Evolutionary conservation across 2,113 vertebrate species (phyloP), one percentile per base, ranked within the genome.

Genomic region (Mustelus asterias): DNA sequence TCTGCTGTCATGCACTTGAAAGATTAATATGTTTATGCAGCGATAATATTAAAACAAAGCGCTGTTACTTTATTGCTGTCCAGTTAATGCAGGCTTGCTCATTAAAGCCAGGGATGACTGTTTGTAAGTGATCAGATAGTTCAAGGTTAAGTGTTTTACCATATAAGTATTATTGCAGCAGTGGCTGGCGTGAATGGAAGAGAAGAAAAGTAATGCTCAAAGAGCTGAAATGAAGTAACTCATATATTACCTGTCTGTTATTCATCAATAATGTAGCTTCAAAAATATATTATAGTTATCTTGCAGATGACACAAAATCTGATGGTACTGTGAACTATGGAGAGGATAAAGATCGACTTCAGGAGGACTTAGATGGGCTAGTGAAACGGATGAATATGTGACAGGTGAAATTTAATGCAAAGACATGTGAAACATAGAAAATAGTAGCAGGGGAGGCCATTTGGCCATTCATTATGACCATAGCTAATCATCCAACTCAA

Each of bases 1-100:
- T 72, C 93, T 95, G 93, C n/a, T 94, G 63, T 26, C 8, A 29
- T 94, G n/a, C 92, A 94, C n/a, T 70, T 37, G 63, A 41, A 94
- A 69, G 92, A 37, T 94, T 37, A 69, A 69, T 63, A 94, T 65
- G 37, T 70, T 95, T 95, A 72, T 48, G 41, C 5, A 48, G 65
- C 1, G 13, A 44, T 58, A 58, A 89, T 89, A 48, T 67, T 24
- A 94, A 67, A 95, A 18, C 33, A 95, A 14, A 95, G 67, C 72
- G 37, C 67, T 95, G 14, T 26, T 72, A 22, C 0, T 41, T 69
- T 67, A 58, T 93, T 94, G 65, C 18, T 11, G 60, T 94, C 92
- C 63, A 94, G 92, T 44, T 72, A 48, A 13, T 48, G 67, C 67
- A 72, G 67, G 67, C 44, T 95, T 95, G 41, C 93, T 72, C 22